Base-by-base conservation (phyloP, 2,113 vertebrate species). In the Malurus alboscapulatus region DNA sequence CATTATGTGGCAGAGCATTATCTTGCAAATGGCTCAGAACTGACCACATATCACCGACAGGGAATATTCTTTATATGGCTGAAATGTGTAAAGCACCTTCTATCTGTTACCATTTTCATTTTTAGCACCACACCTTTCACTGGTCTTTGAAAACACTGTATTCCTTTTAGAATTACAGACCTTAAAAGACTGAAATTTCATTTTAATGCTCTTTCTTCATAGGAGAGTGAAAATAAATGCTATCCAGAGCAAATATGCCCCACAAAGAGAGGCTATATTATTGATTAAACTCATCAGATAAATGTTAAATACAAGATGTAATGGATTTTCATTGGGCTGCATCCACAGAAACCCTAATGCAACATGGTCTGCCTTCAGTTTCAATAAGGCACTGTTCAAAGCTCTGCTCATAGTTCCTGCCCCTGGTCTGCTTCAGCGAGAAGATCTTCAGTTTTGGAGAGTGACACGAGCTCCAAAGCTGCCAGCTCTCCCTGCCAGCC, bases 391-490 rank as follows among this genome's bases (percentile, higher is more conserved):
- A 27, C 55, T n/a, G 17, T 8, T 66, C 9, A 25, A 32, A 48
- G 34, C 3, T 12, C 25, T 65, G 54, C 30, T 62, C 7, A 2
- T 7, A 6, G 51, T 19, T 92, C 30, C 32, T 68, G 38, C 36
- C 62, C 25, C 10, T 18, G 3, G 5, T 10, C 17, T 53, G 20
- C 38, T 54, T 40, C 54, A 38, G 38, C 19, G 54, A 42, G 27
- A 9, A 20, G 27, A 20, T 17, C 44, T 7, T 47, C 3, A 1
- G 6, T 26, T 80, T 61, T 30, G 36, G 55, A 59, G 18, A 8
- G 32, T 15, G 36, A 9, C 26, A 8, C 0, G 0, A 79, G 24
- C 4, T 45, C 21, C 17, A 34, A 32, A 71, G n/a, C 40, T 11
- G 3, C 7, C 29, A 18, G 24, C 1, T 24, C 10, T 45, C 47